A percentile compares a stretch with the other conserved stretches of the same genome.
Evolutionary conservation across 2,797 vertebrate species (phyloP).

Genomic region (Eleutherodactylus coqui): DNA sequence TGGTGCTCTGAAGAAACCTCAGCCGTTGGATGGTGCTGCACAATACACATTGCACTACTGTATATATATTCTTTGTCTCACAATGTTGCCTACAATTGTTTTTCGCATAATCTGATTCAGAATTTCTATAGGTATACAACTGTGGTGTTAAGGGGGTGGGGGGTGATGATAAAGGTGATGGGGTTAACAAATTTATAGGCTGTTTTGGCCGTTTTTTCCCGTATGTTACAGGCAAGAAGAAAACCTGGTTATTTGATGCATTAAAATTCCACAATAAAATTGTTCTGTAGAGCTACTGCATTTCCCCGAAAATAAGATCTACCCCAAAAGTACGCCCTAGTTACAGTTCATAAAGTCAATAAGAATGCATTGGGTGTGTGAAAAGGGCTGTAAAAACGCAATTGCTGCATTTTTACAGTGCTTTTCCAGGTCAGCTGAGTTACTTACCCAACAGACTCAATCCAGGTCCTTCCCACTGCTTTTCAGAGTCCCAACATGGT

Average conservation of each 20-base stretch:
- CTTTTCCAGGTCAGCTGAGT: too few species aligned
- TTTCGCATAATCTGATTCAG: neutral
- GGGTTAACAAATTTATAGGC: neutral
- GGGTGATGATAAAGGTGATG: constrained; percentile 2
- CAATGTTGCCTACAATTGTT: neutral
- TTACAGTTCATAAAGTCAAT: too few species aligned
- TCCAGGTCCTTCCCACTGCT: too few species aligned
- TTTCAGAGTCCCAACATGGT: too few species aligned
- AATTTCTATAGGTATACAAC: neutral
- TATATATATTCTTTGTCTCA: constrained; percentile 30
- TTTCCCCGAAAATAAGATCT: too few species aligned
- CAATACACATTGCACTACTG: constrained; percentile 42
- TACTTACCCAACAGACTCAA: too few species aligned
- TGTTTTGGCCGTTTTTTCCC: neutral
- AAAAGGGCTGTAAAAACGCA: too few species aligned
- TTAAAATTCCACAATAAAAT: neutral
- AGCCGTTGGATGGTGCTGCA: constrained; percentile 16
- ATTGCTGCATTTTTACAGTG: too few species aligned
- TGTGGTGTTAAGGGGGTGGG: neutral
- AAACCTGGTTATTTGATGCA: neutral
- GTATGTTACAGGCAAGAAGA: neutral
- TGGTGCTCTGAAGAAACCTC: constrained; percentile 29
- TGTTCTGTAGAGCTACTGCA: neutral
- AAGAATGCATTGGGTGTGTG: too few species aligned
- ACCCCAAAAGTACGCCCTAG: too few species aligned